Evolutionary conservation across 2,888 invertebrate genomes (phyloP).

Genomic region (Magallana nippona): DNA sequence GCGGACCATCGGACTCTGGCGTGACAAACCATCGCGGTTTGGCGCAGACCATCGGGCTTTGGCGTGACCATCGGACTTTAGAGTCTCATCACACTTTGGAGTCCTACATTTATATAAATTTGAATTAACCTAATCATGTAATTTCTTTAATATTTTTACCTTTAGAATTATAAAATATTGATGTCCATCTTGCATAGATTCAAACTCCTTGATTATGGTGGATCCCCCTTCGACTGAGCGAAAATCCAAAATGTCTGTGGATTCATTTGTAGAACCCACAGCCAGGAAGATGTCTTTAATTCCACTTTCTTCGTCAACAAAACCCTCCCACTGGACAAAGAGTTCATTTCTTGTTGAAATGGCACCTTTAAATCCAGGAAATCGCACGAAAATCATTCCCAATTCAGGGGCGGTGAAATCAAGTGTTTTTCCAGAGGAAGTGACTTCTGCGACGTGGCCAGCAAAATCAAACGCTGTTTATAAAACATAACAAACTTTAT

Average conservation of each 20-base stretch:
- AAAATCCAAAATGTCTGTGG: conserved; percentile 27
- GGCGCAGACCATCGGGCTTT: no score
- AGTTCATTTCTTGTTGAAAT: conserved; percentile 23
- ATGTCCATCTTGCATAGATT: conserved; percentile 39
- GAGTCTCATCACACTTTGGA: no score
- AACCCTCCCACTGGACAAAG: conserved; percentile 58
- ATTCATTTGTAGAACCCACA: conserved; percentile 22
- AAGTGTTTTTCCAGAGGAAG: conserved; percentile 34
- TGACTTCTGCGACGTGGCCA: conserved; percentile 23
- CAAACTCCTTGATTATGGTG: background rate
- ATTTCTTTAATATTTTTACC: conserved; percentile 9
- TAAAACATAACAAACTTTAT: background rate
- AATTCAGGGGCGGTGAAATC: conserved; percentile 42
- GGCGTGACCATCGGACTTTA: no score
- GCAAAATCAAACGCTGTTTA: conserved; percentile 43
- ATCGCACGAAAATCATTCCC: conserved; percentile 32
- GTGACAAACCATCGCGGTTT: no score
- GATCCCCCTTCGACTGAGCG: background rate
- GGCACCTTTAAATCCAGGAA: background rate
- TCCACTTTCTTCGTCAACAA: conserved; percentile 65
- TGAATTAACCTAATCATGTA: no score
- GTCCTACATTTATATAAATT: no score
- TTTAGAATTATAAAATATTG: conserved; percentile 42
- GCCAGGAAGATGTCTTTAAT: conserved; percentile 45
- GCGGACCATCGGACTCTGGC: no score